phyloP scores from a whole-genome alignment of 1,140 invertebrate genomes.

The Holcopasites calliopsidis region DNA sequence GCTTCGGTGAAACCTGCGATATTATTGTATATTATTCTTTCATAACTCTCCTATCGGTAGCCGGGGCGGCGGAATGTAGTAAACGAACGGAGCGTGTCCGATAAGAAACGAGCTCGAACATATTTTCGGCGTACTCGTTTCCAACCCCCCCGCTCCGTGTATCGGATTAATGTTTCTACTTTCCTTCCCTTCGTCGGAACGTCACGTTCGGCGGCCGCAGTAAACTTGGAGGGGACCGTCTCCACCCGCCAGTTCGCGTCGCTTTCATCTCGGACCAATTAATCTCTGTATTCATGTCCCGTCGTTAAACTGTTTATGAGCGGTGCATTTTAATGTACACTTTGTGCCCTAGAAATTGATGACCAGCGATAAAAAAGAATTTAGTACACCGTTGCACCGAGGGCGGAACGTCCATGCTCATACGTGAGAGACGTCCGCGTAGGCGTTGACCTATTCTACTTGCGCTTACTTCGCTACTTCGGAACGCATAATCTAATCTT shows the following conservation, averaged over 20 bases:
- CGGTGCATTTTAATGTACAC: background rate
- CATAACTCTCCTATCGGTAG: slow-evolving; percentile 17
- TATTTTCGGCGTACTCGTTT: background rate
- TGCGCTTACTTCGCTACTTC: no score
- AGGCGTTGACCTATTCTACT: no score
- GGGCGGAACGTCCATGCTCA: no score
- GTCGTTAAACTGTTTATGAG: background rate
- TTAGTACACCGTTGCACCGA: background rate
- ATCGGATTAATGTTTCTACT: slow-evolving; percentile 19
- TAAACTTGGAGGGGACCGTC: background rate
- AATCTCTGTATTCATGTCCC: no score
- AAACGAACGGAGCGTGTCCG: slow-evolving; percentile 26
- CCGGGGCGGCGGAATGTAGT: slow-evolving; percentile 7
- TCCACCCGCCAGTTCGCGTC: background rate
- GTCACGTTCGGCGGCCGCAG: background rate
- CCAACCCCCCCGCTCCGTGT: background rate
- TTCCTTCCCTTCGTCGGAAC: background rate
- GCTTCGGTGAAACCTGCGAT: background rate
- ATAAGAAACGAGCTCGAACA: slow-evolving; percentile 5
- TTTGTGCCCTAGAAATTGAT: background rate
- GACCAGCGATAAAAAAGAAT: no score
- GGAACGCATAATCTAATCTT: no score
- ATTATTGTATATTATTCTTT: slow-evolving; percentile 47
- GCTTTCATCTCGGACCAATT: background rate
- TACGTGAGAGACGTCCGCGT: no score